Evolutionary conservation across 1,140 invertebrate genomes (phyloP), one percentile per base, ranked within the genome.

Genomic region (Bemisia tabaci): DNA sequence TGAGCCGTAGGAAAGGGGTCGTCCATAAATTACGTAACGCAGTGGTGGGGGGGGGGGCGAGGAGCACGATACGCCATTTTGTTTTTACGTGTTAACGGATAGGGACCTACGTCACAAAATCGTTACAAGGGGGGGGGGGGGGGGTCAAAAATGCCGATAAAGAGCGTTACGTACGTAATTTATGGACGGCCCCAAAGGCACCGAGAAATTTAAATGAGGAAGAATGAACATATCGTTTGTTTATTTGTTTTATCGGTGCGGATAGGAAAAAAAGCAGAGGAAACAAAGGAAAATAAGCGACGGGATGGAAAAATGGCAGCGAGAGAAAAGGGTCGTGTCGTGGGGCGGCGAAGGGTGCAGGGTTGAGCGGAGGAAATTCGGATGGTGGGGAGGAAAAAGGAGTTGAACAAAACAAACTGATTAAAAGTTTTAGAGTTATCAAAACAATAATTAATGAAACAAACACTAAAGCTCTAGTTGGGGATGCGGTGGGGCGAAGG

Each of bases 321-420:
- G 33, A 48, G 33, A 2, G 62, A 26, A 63, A 63, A 25, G 62
- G 60, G 60, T 62, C 25, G 25, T 62, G 33, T 48, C 5, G 33
- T 48, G 5, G 33, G 33, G 33, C 17, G 33, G 33, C 17, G 33
- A 17, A 48, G 33, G 5, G n/a, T n/a, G n/a, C n/a, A n/a, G n/a
- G n/a, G n/a, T n/a, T n/a, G n/a, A n/a, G n/a, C n/a, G n/a, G n/a
- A n/a, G n/a, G n/a, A n/a, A n/a, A n/a, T n/a, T n/a, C n/a, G n/a
- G 33, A 17, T 48, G 33, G 33, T 5, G 17, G 33, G 33, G 33
- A 17, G 33, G 33, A 48, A 48, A 17, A 48, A 48, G 33, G 33
- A 48, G 33, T 48, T 48, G 33, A 48, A 48, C 33, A 48, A 48
- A 48, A 48, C 33, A 48, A 48, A 48, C 33, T 48, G 33, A 48